phyloP scores from a whole-genome alignment of 1,140 invertebrate species.

The Drosophila arawakana region DNA sequence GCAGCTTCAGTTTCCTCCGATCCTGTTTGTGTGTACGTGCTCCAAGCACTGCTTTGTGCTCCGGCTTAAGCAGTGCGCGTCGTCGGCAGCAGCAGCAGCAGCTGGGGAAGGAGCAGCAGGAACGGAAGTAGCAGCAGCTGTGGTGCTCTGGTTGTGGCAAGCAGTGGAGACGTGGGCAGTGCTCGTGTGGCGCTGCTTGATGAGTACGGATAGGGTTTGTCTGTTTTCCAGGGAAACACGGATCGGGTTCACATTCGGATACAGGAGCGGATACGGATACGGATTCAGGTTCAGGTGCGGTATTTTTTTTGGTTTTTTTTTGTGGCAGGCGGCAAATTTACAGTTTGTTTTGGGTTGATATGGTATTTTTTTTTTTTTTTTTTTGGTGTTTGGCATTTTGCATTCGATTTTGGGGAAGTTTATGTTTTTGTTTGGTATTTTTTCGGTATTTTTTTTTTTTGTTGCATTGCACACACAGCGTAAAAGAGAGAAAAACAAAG shows the following conservation, averaged over 20 bases:
- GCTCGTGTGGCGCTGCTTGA: slow-evolving; percentile 38
- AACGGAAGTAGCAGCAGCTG: slow-evolving; percentile 20
- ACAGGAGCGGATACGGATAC: neutral
- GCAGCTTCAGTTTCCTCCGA: slow-evolving; percentile 16
- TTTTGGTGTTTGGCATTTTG: slow-evolving; percentile 35
- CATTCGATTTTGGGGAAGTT: slow-evolving; percentile 46
- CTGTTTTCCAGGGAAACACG: slow-evolving; percentile 43
- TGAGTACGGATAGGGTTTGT: slow-evolving; percentile 64
- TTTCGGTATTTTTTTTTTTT: slow-evolving; percentile 36
- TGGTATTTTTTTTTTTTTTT: slow-evolving; percentile 20
- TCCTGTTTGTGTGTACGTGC: neutral
- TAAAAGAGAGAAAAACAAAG: slow-evolving; percentile 80
- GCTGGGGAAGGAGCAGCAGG: slow-evolving; percentile 13
- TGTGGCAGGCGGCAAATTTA: neutral
- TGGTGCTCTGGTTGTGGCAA: slow-evolving; percentile 39
- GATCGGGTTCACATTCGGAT: neutral
- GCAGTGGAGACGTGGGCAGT: slow-evolving; percentile 36
- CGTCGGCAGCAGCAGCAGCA: slow-evolving; percentile 38
- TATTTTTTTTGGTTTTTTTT: slow-evolving; percentile 37
- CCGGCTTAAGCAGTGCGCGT: slow-evolving; percentile 54
- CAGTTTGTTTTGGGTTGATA: neutral
- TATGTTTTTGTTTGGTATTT: slow-evolving; percentile 40
- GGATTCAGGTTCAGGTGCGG: neutral
- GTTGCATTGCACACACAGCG: slow-evolving; percentile 70
- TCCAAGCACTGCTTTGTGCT: slow-evolving; percentile 41